phyloP scores from a whole-genome alignment of 1,140 invertebrate species.

The Neoseiulus cucumeris region DNA sequence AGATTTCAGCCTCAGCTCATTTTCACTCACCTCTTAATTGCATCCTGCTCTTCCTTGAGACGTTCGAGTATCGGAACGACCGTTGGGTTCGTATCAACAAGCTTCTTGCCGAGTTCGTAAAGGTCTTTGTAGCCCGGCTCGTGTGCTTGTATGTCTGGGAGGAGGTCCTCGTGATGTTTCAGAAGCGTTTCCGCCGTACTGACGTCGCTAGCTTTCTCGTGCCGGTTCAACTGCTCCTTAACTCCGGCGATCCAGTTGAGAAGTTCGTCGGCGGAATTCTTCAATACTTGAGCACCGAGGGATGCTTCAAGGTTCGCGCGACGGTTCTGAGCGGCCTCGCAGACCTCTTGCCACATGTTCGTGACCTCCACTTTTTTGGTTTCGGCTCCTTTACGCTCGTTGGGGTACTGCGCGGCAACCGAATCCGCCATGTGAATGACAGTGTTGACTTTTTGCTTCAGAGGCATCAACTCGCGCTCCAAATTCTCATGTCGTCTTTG shows the following conservation, averaged over 20 bases:
- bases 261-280: conserved; percentile 56
- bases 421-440: conserved; percentile 57
- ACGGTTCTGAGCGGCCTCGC: conserved; percentile 50
- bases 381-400: conserved; percentile 64
- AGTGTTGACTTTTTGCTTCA: conserved; percentile 66
- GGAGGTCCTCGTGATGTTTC: conserved; percentile 74
- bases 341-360: conserved; percentile 62
- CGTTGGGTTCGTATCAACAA: conserved; percentile 25
- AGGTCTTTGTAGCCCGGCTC: conserved; percentile 55
- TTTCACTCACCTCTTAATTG: conserved; percentile 31
- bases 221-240: conserved; percentile 56
- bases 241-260: conserved; percentile 50
- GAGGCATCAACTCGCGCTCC: conserved; percentile 65
- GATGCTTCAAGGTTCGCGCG: conserved; percentile 64
- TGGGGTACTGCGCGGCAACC: conserved; percentile 54
- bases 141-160: conserved; percentile 73
- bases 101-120: conserved; percentile 29
- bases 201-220: conserved; percentile 62
- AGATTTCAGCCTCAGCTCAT: too few relatives aligned
- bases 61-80: conserved; percentile 23
- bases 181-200: conserved; percentile 68
- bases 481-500: conserved; percentile 71
- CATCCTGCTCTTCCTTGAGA: conserved; percentile 49
- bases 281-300: conserved; percentile 83
- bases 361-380: conserved; percentile 61